These are phyloP conservation scores for Aeoliscus strigatus DNA, from an alignment of 2,797 vertebrate species.

Conservation along the genomic window DNA sequence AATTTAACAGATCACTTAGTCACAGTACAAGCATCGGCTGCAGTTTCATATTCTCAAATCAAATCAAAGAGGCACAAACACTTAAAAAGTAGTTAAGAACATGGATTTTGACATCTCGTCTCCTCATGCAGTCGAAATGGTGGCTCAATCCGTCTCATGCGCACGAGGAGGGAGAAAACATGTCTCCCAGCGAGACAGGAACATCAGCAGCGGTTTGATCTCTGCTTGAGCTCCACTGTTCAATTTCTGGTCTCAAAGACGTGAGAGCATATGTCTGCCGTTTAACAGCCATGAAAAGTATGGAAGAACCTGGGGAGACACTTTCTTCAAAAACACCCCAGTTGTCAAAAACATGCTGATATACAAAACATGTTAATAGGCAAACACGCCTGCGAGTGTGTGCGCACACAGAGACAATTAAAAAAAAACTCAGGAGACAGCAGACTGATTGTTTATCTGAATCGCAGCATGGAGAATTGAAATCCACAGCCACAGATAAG, in stretches of 20 bases:
- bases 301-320: constrained; percentile 37
- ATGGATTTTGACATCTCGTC: constrained; percentile 18
- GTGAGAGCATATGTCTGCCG: constrained; percentile 67
- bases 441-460: constrained; percentile 74
- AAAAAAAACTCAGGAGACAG: constrained; percentile 65
- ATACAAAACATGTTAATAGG: constrained; percentile 39
- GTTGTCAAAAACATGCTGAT: constrained; percentile 43
- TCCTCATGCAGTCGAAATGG: constrained; percentile 50
- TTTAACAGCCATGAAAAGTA: constrained; percentile 67
- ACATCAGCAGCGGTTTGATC: constrained; percentile 62
- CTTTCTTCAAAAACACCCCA: constrained; percentile 34
- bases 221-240: constrained; percentile 68
- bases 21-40: not conserved
- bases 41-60: constrained; percentile 21
- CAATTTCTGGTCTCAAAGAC: constrained; percentile 64
- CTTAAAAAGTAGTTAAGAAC: constrained; percentile 15
- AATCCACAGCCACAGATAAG: constrained; percentile 74
- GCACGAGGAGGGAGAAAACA: constrained; percentile 38
- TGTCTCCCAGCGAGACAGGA: constrained; percentile 54
- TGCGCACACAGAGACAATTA: constrained; percentile 60
- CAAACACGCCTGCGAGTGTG: not conserved
- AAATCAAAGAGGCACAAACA: constrained; percentile 12
- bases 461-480: constrained; percentile 69
- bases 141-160: constrained; percentile 23
- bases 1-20: constrained; percentile 42